Conservation (phyloP, 2,797 vertebrate species). For the Coreius guichenoti region DNA sequence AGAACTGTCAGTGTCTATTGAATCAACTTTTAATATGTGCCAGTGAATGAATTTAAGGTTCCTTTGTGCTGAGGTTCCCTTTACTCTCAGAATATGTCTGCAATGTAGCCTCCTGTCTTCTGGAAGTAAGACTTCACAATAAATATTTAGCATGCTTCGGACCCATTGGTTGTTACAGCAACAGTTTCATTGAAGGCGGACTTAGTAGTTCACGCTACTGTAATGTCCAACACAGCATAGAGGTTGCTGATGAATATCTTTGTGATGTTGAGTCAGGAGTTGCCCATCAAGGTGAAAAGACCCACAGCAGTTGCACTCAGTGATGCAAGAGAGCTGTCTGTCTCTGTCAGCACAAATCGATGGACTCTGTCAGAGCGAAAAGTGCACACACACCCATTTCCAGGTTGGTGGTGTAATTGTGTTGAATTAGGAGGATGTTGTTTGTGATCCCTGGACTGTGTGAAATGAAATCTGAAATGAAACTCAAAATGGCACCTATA, state of each 20-base stretch:
- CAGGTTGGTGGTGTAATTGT: conserved; percentile 45
- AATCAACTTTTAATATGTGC: conserved; percentile 41
- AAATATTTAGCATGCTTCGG: background rate
- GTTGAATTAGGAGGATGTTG: conserved; percentile 43
- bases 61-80: background rate
- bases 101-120: conserved; percentile 1
- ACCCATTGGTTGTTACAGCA: background rate
- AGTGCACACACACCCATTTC: conserved; percentile 49
- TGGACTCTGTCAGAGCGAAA: conserved; percentile 44
- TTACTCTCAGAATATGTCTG: conserved; percentile 19
- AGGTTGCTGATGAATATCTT: conserved; percentile 47
- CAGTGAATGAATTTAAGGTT: conserved; percentile 27
- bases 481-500: conserved; percentile 34
- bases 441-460: conserved; percentile 46
- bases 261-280: conserved; percentile 49
- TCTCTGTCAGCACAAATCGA: conserved; percentile 54
- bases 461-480: conserved; percentile 60
- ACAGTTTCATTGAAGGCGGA: background rate
- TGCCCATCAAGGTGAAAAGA: conserved; percentile 35
- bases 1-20: conserved; percentile 44
- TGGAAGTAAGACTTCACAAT: background rate
- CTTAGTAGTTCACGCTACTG: conserved; percentile 19
- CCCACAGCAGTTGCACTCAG: conserved; percentile 39
- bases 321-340: conserved; percentile 50
- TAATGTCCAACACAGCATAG: conserved; percentile 32